These are phyloP conservation scores for Allenopithecus nigroviridis DNA, from an alignment of 2,797 vertebrate genomes.

Conservation along the genomic window DNA sequence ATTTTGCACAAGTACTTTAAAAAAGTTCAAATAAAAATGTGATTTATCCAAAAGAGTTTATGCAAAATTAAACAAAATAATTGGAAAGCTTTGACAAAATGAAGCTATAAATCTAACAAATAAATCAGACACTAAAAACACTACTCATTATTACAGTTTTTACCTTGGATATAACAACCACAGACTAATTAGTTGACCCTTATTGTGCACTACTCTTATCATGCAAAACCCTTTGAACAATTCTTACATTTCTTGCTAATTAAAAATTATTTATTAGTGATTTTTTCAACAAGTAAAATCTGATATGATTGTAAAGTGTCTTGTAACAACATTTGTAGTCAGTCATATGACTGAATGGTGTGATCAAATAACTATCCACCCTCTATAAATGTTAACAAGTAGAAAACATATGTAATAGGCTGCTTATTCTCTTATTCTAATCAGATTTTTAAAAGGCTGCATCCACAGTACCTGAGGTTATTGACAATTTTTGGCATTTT, in stretches of 20 bases:
- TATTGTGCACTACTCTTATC: not conserved
- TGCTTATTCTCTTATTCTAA: not conserved
- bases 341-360: not conserved
- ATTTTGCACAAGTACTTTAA: not conserved
- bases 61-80: not conserved
- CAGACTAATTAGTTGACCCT: not conserved
- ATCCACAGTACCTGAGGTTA: not conserved
- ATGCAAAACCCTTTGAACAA: not conserved
- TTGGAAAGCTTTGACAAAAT: not conserved
- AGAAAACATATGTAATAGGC: not conserved
- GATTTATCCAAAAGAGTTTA: not conserved
- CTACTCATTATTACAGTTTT: not conserved
- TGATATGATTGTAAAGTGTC: not conserved
- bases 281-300: not conserved
- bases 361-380: not conserved
- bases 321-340: not conserved
- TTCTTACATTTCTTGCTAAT: not conserved
- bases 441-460: not conserved
- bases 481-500: not conserved
- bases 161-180: not conserved
- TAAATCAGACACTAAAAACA: not conserved
- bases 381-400: not conserved
- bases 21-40: not conserved
- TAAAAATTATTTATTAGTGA: not conserved
- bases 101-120: not conserved